phyloP scores from a whole-genome alignment of 1,140 invertebrate species.

The Probaryconus sp. region DNA sequence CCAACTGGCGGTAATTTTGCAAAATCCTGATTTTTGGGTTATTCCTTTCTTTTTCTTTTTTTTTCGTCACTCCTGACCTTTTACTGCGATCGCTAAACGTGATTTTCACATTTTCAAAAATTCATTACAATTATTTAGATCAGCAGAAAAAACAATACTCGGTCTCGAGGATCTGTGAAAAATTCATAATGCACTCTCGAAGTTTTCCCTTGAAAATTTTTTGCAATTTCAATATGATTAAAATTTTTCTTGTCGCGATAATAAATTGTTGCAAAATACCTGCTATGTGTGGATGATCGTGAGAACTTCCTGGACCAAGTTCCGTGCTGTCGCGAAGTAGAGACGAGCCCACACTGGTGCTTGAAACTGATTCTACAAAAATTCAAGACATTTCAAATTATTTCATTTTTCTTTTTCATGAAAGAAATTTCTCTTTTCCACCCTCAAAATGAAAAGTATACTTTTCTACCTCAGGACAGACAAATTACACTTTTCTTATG shows the following conservation, averaged over 20 bases:
- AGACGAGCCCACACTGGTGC: constrained; percentile 71
- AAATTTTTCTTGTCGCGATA: too few relatives aligned
- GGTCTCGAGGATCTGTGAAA: constrained; percentile 22
- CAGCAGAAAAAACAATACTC: too few relatives aligned
- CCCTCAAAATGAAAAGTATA: background rate
- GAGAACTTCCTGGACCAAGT: constrained; percentile 60
- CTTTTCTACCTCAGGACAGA: too few relatives aligned
- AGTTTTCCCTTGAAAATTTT: too few relatives aligned
- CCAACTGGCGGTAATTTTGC: constrained; percentile 73
- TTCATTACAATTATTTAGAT: too few relatives aligned
- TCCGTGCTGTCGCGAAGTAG: constrained; percentile 69
- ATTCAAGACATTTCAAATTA: too few relatives aligned
- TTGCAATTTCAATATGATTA: too few relatives aligned
- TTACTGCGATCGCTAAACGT: constrained; percentile 7
- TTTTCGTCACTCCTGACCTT: constrained; percentile 31
- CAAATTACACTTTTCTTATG: too few relatives aligned
- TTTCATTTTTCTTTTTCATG: too few relatives aligned
- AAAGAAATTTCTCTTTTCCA: too few relatives aligned
- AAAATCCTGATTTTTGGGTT: constrained; percentile 36
- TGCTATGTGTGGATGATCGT: constrained; percentile 65
- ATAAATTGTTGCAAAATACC: constrained; percentile 65
- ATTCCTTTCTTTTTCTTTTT: background rate
- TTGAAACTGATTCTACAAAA: constrained; percentile 72
- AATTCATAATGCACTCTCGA: constrained; percentile 6
- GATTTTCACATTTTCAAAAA: too few relatives aligned